A percentile compares a stretch with the other conserved stretches of the same genome.
These are phyloP conservation scores for Calidris pugnax DNA, from an alignment of 2,113 vertebrate species.

Conservation along the genomic window DNA sequence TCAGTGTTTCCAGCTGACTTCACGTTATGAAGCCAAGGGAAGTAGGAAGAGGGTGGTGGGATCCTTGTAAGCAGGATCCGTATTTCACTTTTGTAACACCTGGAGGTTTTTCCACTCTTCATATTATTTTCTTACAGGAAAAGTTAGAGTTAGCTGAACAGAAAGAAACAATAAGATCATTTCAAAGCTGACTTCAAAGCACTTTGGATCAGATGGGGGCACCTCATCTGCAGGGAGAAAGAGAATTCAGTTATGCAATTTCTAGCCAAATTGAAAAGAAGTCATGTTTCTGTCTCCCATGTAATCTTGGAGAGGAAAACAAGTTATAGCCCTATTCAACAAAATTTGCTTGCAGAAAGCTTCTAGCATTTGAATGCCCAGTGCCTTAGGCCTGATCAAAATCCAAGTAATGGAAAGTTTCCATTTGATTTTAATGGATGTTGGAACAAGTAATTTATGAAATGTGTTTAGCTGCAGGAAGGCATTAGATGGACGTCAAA, in stretches of 20 bases:
- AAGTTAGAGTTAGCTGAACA: neutral
- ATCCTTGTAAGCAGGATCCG: neutral
- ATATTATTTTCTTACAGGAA: neutral
- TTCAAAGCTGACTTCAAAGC: neutral
- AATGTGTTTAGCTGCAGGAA: neutral
- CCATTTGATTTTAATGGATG: neutral
- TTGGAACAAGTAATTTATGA: neutral
- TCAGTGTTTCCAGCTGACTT: neutral
- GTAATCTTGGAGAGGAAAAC: neutral
- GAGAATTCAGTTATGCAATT: neutral
- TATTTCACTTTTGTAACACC: neutral
- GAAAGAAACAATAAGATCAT: neutral
- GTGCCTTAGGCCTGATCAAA: neutral
- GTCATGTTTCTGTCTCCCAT: neutral
- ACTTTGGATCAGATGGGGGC: neutral
- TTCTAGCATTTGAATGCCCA: neutral
- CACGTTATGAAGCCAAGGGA: neutral
- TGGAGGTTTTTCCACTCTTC: neutral
- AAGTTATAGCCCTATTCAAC: neutral
- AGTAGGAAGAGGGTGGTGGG: neutral
- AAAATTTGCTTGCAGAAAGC: neutral
- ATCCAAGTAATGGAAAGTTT: neutral
- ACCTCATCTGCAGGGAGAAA: neutral
- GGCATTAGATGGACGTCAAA: neutral
- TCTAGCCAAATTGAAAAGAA: neutral